phyloP scores from a whole-genome alignment of 2,113 vertebrate genomes.

The Bufo bufo region DNA sequence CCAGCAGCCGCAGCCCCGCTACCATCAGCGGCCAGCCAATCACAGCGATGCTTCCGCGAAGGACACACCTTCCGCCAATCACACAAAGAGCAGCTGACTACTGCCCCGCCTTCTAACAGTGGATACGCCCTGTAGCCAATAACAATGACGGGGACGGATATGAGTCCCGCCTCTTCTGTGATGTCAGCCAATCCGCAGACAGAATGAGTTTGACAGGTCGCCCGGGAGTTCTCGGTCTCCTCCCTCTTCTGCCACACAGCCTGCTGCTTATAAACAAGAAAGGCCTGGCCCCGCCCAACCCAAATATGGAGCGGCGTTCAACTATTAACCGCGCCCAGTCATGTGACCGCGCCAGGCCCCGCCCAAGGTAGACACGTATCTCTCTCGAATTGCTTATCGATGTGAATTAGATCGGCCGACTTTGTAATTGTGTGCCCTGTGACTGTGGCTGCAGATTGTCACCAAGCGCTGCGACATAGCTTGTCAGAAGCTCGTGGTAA shows the following conservation, averaged over 20 bases:
- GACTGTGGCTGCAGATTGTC: too few species aligned
- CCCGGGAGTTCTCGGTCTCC: not conserved
- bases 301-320: too few species aligned
- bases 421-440: too few species aligned
- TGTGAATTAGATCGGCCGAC: too few species aligned
- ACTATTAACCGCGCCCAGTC: not conserved
- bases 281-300: not conserved
- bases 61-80: not conserved
- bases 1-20: constrained; percentile 20
- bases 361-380: too few species aligned
- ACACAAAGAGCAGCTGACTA: not conserved
- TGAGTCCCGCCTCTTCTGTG: not conserved
- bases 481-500: too few species aligned
- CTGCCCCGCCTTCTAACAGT: not conserved
- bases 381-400: too few species aligned
- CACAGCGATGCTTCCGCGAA: not conserved
- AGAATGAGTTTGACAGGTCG: not conserved
- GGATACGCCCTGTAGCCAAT: not conserved
- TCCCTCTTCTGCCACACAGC: not conserved
- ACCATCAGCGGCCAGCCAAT: not conserved
- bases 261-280: not conserved
- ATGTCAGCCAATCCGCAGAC: not conserved
- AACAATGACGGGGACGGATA: accelerated
- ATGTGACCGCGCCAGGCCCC: not conserved
- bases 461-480: too few species aligned